Percentiles rank a stretch among this genome's conserved stretches.
Conservation (phyloP, 2,888 invertebrate genomes). For the Sinohyriopsis cumingii region DNA sequence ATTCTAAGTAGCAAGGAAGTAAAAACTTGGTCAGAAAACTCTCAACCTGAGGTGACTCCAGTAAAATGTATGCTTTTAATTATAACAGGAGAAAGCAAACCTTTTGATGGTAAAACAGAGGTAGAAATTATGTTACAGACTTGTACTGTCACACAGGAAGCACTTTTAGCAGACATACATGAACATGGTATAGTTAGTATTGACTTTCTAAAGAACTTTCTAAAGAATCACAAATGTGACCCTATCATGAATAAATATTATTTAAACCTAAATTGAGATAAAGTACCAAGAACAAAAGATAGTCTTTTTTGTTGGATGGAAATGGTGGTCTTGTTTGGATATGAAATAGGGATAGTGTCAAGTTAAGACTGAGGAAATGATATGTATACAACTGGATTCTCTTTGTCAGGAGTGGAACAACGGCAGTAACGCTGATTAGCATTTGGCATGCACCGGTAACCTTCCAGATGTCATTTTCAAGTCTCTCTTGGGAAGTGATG, state of each 20-base stretch:
- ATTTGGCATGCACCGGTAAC: slow-evolving; percentile 29
- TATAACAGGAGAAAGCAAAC: no score
- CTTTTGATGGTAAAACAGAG: no score
- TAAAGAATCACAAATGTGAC: no score
- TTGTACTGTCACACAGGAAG: no score
- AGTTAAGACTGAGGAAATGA: slow-evolving; percentile 11
- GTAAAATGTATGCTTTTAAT: neutral
- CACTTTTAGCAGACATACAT: no score
- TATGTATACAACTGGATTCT: slow-evolving; percentile 12
- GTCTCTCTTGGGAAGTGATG: slow-evolving; percentile 1
- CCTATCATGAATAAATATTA: no score
- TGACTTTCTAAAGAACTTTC: no score
- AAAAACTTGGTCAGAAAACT: no score
- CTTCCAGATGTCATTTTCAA: slow-evolving; percentile 22
- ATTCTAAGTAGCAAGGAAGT: no score
- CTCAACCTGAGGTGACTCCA: neutral
- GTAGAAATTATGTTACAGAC: no score
- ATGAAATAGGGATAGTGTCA: slow-evolving; percentile 28
- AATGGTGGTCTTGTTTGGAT: slow-evolving; percentile 4
- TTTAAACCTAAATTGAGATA: no score
- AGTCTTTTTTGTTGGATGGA: slow-evolving; percentile 15
- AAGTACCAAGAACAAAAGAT: slow-evolving; percentile 19
- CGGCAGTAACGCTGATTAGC: slow-evolving; percentile 20
- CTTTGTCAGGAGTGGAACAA: slow-evolving; percentile 3
- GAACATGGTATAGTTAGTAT: no score